Evolutionary conservation across 2,113 vertebrate species (phyloP), one percentile per base, ranked within the genome.

Genomic region (Colaptes auratus): DNA sequence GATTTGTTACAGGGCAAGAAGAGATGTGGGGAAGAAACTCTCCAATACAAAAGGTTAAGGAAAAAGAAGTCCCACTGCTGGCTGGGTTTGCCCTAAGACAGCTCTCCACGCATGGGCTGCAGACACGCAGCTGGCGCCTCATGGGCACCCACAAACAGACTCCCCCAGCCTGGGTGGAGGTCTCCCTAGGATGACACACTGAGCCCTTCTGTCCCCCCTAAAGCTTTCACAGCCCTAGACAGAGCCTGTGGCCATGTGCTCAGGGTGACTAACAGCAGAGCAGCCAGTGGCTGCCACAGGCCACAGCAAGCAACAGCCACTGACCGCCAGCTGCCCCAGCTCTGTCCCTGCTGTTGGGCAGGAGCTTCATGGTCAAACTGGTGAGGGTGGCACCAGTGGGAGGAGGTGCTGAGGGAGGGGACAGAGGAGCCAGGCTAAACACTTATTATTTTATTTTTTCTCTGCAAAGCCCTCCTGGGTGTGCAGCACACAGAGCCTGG

Each of bases 61-160:
- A 25, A 63, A 75, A 46, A 44, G 52, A 58, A 3, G 0, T 6
- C 9, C 19, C 3, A 1, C 19, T 81, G 65, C 72, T 28, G 46
- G 7, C 21, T 44, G 35, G 42, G 60, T 63, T 72, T 44, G 6
- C 74, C 73, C 48, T 31, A 71, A 36, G 24, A 27, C 60, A 39
- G 64, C 1, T 5, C 3, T 7, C 69, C 2, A 1, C 3, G 9
- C 0, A 1, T 2, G 15, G 39, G 50, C 58, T 2, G 1, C 63
- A 73, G 83, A 52, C 14, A 48, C 30, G 30, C 4, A 0, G 28
- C 58, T 35, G 27, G 31, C 10, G 36, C 19, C 15, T 8, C 0
- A 0, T 3, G 6, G 9, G 27, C 42, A 73, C 28, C 70, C 20
- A 15, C 4, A 3, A 0, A 4, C 12, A 3, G 36, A 2, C 12